These are phyloP conservation scores for Microctenopoma steveboyesi DNA, from an alignment of 2,797 vertebrate species.

Conservation along the genomic window DNA sequence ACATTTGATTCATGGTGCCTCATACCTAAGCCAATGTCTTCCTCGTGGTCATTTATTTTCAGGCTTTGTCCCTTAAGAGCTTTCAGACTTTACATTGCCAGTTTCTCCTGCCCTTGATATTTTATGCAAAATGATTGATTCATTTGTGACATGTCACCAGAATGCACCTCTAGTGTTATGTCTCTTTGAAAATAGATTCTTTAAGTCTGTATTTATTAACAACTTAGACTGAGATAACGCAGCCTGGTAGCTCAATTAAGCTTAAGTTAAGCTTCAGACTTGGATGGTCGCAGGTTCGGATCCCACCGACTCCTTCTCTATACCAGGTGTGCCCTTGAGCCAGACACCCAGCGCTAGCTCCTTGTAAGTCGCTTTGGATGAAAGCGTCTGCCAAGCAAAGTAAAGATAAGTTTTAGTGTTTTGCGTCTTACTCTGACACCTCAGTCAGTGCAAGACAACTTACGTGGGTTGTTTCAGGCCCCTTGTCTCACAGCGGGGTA, in stretches of 20 bases:
- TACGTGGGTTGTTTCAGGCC: constrained; percentile 34
- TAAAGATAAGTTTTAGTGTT: constrained; percentile 6
- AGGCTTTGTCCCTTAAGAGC: constrained; percentile 24
- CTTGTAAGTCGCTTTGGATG: too few relatives aligned
- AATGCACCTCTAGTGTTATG: constrained; percentile 3
- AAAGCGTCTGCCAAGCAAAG: too few relatives aligned
- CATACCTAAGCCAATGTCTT: constrained; percentile 34
- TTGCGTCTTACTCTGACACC: constrained; percentile 16
- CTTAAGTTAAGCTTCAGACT: too few relatives aligned
- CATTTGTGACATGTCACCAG: constrained; percentile 15
- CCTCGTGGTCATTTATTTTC: constrained; percentile 36
- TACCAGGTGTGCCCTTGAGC: too few relatives aligned
- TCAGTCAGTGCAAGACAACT: constrained; percentile 17
- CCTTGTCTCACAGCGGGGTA: constrained; percentile 51
- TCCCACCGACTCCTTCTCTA: too few relatives aligned
- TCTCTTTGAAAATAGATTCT: constrained; percentile 7
- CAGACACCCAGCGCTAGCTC: too few relatives aligned
- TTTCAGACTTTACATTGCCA: constrained; percentile 16
- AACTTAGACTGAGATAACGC: neutral
- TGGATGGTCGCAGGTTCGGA: too few relatives aligned
- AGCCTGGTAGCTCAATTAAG: too few relatives aligned
- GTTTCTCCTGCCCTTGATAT: constrained; percentile 41
- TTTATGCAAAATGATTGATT: constrained; percentile 32
- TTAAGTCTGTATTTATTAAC: neutral
- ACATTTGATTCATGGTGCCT: constrained; percentile 55